phyloP scores from a whole-genome alignment of 92 coral and sea anemone species.

The Hydrozoanthus gracilis region DNA sequence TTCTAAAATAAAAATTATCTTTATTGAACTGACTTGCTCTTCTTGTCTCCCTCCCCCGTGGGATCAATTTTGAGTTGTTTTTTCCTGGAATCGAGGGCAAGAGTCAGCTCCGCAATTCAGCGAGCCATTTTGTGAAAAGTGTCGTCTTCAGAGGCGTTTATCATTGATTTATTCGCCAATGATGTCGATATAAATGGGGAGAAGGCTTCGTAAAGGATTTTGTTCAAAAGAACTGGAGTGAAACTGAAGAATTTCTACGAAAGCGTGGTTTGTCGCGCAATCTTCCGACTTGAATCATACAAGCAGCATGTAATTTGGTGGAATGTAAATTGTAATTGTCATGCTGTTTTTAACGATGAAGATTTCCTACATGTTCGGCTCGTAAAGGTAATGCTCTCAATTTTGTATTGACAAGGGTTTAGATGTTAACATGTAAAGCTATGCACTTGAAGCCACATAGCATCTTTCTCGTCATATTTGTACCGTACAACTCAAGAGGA shows the following conservation, averaged over 20 bases:
- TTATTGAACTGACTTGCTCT: background rate
- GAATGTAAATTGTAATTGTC: slow-evolving; percentile 14
- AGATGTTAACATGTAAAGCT: background rate
- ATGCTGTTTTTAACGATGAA: background rate
- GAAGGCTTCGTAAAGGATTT: background rate
- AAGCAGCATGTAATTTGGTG: background rate
- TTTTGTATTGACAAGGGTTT: background rate
- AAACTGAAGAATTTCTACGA: background rate
- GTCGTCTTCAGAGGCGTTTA: background rate
- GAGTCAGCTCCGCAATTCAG: slow-evolving; percentile 18
- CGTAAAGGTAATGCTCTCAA: slow-evolving; percentile 22
- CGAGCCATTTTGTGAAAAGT: slow-evolving; percentile 8
- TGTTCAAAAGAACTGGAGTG: slow-evolving; percentile 8
- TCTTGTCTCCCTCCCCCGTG: background rate
- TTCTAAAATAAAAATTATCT: background rate
- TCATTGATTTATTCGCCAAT: background rate
- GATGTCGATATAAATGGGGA: background rate
- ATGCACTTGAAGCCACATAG: background rate
- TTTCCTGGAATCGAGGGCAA: slow-evolving; percentile 40
- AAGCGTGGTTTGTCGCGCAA: background rate
- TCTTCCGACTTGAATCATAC: background rate
- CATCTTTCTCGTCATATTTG: background rate
- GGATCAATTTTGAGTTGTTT: slow-evolving; percentile 28
- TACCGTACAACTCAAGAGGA: background rate
- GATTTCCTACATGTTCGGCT: background rate